Percentiles rank a stretch among this genome's conserved stretches.
Evolutionary conservation across 2,888 invertebrate genomes (phyloP).

Genomic region (Volucella inflata): DNA sequence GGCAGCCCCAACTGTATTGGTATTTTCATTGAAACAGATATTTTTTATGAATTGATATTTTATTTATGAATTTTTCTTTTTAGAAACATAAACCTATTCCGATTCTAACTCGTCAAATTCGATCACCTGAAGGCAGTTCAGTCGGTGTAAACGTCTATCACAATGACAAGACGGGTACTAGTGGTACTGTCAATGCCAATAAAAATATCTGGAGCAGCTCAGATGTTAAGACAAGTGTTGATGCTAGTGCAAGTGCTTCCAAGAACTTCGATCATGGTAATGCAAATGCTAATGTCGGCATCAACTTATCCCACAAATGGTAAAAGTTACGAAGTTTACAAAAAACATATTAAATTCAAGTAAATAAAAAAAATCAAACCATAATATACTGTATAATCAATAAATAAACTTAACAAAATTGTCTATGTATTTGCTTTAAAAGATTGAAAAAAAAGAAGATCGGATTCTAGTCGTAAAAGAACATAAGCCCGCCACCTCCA

Average conservation of each 20-base stretch:
- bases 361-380: neutral
- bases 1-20: neutral
- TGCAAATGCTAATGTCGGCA: constrained; percentile 2
- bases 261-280: constrained; percentile 39
- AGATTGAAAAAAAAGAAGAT: too few relatives aligned
- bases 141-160: constrained; percentile 9
- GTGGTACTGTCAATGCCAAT: constrained; percentile 1
- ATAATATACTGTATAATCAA: neutral
- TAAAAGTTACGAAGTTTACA: neutral
- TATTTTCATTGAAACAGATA: neutral
- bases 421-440: too few relatives aligned
- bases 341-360: too few relatives aligned
- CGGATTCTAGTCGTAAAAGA: too few relatives aligned
- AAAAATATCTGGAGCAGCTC: constrained; percentile 19
- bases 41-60: neutral
- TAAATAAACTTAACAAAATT: neutral
- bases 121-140: constrained; percentile 24
- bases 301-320: neutral
- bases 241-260: constrained; percentile 4
- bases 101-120: neutral
- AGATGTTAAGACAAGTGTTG: constrained; percentile 7
- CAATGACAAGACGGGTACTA: constrained; percentile 30
- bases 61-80: neutral
- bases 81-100: neutral
- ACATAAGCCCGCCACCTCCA: too few relatives aligned